phyloP scores from a whole-genome alignment of 2,113 vertebrate species.

The Campylorhamphus procurvoides region DNA sequence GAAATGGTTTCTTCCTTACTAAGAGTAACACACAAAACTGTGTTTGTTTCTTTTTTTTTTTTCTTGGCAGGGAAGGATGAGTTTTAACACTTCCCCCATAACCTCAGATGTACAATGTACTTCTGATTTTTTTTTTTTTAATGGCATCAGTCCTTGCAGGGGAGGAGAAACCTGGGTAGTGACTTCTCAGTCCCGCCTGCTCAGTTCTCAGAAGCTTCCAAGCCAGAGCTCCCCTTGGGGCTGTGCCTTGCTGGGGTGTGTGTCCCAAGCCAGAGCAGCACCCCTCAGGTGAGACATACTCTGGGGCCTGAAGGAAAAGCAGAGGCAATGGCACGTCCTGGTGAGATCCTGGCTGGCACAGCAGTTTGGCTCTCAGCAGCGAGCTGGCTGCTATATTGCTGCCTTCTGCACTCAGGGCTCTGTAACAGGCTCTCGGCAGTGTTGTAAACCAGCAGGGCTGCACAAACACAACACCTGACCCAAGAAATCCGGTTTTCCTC shows the following conservation, averaged over 20 bases:
- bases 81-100: not conserved
- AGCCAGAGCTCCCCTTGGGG: not conserved
- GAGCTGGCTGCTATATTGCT: not conserved
- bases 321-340: fast-evolving
- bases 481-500: not conserved
- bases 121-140: not conserved
- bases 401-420: not conserved
- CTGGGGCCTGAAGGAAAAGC: not conserved
- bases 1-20: not conserved
- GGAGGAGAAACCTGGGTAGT: not conserved
- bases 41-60: not conserved
- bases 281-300: fast-evolving
- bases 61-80: not conserved
- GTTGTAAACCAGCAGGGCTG: not conserved
- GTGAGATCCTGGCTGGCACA: not conserved
- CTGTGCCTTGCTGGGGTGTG: not conserved
- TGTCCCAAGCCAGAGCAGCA: fast-evolving
- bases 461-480: not conserved
- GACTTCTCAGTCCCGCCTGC: not conserved
- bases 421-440: not conserved
- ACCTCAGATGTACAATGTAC: not conserved
- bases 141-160: not conserved
- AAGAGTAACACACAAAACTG: not conserved
- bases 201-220: not conserved
- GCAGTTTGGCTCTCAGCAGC: not conserved